Evolutionary conservation across 2,797 vertebrate species (phyloP).

Genomic region (Sebastes dallii): DNA sequence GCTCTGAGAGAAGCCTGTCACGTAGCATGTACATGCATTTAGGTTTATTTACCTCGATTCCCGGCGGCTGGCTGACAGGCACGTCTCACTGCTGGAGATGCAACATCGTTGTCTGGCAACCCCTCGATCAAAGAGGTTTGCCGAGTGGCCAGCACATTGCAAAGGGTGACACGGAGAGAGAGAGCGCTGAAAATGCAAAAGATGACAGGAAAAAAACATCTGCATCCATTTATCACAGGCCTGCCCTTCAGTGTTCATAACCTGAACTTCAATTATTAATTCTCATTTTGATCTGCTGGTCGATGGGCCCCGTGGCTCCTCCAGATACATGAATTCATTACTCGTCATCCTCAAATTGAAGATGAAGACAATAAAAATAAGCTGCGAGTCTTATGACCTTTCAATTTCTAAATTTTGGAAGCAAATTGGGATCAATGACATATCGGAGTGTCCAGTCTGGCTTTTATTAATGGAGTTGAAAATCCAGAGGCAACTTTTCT

Average conservation of each 20-base stretch:
- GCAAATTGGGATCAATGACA: slow-evolving; percentile 46
- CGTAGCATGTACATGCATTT: slow-evolving; percentile 72
- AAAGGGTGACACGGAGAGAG: slow-evolving; percentile 28
- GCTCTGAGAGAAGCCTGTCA: slow-evolving; percentile 66
- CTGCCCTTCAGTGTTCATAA: slow-evolving; percentile 43
- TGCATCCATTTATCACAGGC: slow-evolving; percentile 36
- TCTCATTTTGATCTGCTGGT: slow-evolving; percentile 52
- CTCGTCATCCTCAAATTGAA: slow-evolving; percentile 24
- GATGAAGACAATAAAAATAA: slow-evolving; percentile 26
- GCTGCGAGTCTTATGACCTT: slow-evolving; percentile 34
- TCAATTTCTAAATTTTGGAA: slow-evolving; percentile 22
- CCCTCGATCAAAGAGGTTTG: slow-evolving; percentile 60
- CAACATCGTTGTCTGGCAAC: slow-evolving; percentile 75
- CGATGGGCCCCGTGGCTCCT: background rate
- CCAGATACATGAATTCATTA: slow-evolving; percentile 10
- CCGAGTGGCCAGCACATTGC: slow-evolving; percentile 29
- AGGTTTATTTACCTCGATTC: slow-evolving; percentile 78
- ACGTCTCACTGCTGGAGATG: slow-evolving; percentile 78
- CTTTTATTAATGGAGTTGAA: slow-evolving; percentile 28
- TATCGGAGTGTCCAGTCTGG: background rate
- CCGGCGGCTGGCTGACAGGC: slow-evolving; percentile 61
- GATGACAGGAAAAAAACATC: slow-evolving; percentile 44
- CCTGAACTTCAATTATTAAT: slow-evolving; percentile 55
- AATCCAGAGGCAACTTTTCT: background rate
- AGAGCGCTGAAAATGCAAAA: slow-evolving; percentile 22